Percentiles rank a stretch among this genome's conserved stretches.
These are phyloP conservation scores for Drosophila parvula DNA, from an alignment of 1,140 invertebrate genomes.

Conservation along the genomic window DNA sequence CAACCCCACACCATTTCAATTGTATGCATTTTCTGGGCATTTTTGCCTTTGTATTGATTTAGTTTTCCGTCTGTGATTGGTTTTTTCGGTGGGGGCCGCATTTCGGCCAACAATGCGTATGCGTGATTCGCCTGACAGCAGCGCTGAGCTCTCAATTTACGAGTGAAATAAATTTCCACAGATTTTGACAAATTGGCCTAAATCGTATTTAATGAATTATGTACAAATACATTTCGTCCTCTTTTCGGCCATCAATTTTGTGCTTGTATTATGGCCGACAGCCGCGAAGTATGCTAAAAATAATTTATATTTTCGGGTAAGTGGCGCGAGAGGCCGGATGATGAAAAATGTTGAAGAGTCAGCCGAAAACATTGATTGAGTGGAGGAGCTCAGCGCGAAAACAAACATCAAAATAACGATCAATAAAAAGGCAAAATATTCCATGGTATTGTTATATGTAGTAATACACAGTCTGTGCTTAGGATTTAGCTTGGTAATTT, in stretches of 20 bases:
- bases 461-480: not conserved
- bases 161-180: conserved; percentile 41
- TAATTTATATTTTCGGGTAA: conserved; percentile 24
- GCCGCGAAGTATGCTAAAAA: conserved; percentile 43
- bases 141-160: conserved; percentile 53
- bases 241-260: conserved; percentile 38
- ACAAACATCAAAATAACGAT: not conserved
- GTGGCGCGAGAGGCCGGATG: not conserved
- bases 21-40: conserved; percentile 33
- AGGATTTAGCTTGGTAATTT: not conserved
- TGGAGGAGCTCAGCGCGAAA: not conserved
- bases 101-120: conserved; percentile 28
- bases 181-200: conserved; percentile 50
- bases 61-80: conserved; percentile 44
- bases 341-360: conserved; percentile 12
- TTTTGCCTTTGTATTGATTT: conserved; percentile 41
- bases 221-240: conserved; percentile 33
- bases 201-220: conserved; percentile 51
- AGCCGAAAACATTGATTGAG: conserved; percentile 13
- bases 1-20: not conserved
- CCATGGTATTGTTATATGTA: not conserved
- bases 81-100: conserved; percentile 9
- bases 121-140: conserved; percentile 36
- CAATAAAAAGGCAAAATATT: conserved; percentile 1
- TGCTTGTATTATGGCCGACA: conserved; percentile 23